Base-by-base conservation (phyloP, 2,888 invertebrate species). In the Melikaiella ostensackeni region DNA sequence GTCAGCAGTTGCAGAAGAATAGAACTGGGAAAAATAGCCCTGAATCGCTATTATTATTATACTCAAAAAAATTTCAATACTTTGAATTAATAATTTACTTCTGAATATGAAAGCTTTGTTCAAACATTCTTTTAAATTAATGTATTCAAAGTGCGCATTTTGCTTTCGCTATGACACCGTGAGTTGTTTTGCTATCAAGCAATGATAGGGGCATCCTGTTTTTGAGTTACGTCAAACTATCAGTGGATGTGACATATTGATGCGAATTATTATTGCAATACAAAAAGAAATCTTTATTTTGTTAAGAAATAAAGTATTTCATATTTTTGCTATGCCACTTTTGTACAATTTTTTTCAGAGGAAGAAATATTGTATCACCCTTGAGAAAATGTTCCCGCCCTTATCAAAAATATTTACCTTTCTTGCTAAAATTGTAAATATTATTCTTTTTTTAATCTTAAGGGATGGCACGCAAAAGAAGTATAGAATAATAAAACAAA, bases 151-250 rank as follows among this genome's bases (percentile, higher is more conserved):
- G n/a, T 46, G 46, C 70, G n/a, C 70, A 70, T n/a, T 50, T 66
- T 27, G 27, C 3, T 70, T 70, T 66, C 24, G n/a, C 8, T 30
- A 70, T 70, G 70, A 50, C 70, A n/a, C n/a, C 70, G 50, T 70
- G 70, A 50, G 27, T 16, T 9, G 24, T 70, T 50, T 70, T 30
- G 42, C 11, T 70, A 50, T 70, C 70, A 50, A 46, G n/a, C 6
- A 66, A 46, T 70, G 70, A 70, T 70, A 70, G 46, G 30, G 13
- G 33, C 50, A 50, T 70, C 70, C 70, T 70, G 70, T 50, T 70
- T 70, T 70, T 50, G 21, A 70, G 16, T 70, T 70, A 33, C 30
- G 70, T 70, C 70, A 70, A 50, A 55, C 46, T 30, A 13, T 11
- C 19, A 27, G 2, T 59, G 27, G 27, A 46, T 50, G 19, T 46